These are phyloP conservation scores for Thunnus maccoyii DNA, from an alignment of 2,113 vertebrate species.

Conservation along the genomic window DNA sequence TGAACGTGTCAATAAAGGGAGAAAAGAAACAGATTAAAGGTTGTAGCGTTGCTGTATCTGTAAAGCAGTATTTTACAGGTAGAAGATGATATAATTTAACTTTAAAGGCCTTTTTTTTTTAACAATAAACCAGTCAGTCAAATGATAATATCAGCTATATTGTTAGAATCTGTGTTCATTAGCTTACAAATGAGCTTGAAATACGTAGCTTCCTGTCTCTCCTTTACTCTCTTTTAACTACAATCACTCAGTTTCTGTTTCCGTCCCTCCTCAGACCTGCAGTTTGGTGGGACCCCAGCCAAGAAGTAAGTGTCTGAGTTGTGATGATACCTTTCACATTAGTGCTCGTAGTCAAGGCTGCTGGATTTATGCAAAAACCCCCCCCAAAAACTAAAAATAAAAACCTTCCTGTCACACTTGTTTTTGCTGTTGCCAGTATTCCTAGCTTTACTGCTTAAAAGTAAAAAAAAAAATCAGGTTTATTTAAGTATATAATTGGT, in stretches of 20 bases:
- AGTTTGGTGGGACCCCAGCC: constrained; percentile 88
- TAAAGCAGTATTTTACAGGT: no score
- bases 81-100: no score
- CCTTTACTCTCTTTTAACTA: background rate
- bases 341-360: background rate
- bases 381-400: background rate
- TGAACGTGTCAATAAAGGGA: no score
- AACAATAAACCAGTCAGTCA: no score
- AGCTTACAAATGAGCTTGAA: no score
- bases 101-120: no score
- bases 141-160: no score
- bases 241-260: constrained; percentile 2
- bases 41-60: no score
- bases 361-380: constrained; percentile 1
- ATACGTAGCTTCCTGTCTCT: no score
- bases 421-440: background rate
- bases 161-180: no score
- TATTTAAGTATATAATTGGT: background rate
- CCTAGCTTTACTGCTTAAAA: background rate
- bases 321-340: background rate
- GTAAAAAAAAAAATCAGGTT: background rate
- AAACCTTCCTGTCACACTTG: background rate
- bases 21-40: no score
- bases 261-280: constrained; percentile 86
- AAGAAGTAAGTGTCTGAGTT: constrained; percentile 89